These are phyloP conservation scores for Tyria jacobaeae DNA, from an alignment of 2,888 invertebrate species.

Conservation along the genomic window DNA sequence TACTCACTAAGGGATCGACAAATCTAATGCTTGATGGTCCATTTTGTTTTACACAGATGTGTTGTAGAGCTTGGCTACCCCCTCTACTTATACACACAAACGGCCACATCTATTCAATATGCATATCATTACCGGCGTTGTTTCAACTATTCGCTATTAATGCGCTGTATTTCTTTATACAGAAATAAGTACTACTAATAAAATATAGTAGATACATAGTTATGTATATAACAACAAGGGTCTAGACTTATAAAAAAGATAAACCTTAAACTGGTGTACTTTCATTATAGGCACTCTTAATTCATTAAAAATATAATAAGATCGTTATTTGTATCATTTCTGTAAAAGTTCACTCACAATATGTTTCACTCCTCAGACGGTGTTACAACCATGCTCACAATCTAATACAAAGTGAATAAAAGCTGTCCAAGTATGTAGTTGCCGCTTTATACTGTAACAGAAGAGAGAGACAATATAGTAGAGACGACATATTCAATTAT, in stretches of 20 bases:
- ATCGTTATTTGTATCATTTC: neutral
- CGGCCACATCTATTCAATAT: conserved; percentile 9
- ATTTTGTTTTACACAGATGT: neutral
- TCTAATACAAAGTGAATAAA: neutral
- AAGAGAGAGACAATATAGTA: too few species aligned
- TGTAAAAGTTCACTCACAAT: neutral
- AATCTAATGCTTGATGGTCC: conserved; percentile 16
- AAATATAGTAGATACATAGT: neutral
- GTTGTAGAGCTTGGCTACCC: conserved; percentile 6
- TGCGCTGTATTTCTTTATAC: neutral
- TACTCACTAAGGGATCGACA: neutral
- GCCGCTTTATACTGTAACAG: neutral
- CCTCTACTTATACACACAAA: conserved; percentile 10
- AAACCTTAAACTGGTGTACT: conserved; percentile 6
- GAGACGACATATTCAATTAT: too few species aligned
- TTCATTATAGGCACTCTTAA: conserved; percentile 4
- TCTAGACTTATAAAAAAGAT: conserved; percentile 3
- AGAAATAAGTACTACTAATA: conserved; percentile 2
- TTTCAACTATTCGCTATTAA: neutral
- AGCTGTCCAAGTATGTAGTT: neutral
- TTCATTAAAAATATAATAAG: neutral
- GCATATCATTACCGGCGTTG: neutral
- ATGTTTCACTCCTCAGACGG: neutral
- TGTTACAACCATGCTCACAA: neutral
- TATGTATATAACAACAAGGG: neutral